These are phyloP conservation scores for Vanacampus margaritifer DNA, from an alignment of 2,113 vertebrate species.

Conservation along the genomic window DNA sequence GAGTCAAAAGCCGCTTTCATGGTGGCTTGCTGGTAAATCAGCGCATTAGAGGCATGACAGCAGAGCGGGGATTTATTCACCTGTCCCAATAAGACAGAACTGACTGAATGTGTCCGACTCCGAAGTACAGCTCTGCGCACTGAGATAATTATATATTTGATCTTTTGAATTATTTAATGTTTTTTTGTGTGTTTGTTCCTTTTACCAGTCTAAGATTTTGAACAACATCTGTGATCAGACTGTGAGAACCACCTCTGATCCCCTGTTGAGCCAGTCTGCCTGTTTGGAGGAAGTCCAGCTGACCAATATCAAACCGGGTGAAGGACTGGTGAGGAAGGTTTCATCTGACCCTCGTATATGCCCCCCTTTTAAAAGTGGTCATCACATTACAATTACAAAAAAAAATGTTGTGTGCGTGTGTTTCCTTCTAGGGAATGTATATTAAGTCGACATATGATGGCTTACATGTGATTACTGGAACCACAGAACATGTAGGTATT, in stretches of 20 bases:
- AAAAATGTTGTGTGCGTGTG: background rate
- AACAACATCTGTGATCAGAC: conserved; percentile 94
- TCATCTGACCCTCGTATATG: conserved; percentile 3
- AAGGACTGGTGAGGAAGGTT: conserved; percentile 86
- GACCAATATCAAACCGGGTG: conserved; percentile 84
- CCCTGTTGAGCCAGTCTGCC: conserved; percentile 86
- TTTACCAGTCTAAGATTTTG: conserved; percentile 84
- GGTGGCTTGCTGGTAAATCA: background rate
- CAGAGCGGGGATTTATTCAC: background rate
- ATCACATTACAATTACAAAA: background rate
- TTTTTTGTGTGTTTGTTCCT: conserved; percentile 22
- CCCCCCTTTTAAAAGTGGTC: conserved; percentile 1
- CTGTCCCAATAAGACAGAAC: background rate
- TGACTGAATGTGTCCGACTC: conserved; percentile 4
- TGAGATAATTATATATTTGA: background rate
- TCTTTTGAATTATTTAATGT: background rate
- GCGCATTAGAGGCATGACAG: background rate
- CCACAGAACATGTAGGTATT: conserved; percentile 92
- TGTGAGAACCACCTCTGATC: conserved; percentile 85
- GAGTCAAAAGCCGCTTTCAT: background rate
- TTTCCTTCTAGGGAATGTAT: conserved; percentile 87
- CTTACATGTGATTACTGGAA: conserved; percentile 95
- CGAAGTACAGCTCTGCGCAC: background rate
- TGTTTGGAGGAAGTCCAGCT: conserved; percentile 91
- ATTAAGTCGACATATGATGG: conserved; percentile 98